These are phyloP conservation scores for Paracanthobrama guichenoti DNA, from an alignment of 2,113 vertebrate genomes.

Conservation along the genomic window DNA sequence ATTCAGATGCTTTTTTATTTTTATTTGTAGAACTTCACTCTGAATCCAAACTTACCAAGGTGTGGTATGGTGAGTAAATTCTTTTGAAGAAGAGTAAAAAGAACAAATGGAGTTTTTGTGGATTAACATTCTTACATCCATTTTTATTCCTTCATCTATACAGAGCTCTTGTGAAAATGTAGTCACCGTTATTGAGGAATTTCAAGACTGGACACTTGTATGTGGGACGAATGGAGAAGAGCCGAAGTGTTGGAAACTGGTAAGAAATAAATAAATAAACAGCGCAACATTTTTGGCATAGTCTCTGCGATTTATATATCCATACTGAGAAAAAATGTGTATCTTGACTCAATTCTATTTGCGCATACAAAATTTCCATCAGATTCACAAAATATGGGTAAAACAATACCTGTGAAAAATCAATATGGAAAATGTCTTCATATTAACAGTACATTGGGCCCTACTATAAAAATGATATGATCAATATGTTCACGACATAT, in stretches of 20 bases:
- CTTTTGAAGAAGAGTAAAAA: not conserved
- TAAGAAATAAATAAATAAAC: conserved; percentile 47
- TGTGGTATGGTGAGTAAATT: conserved; percentile 64
- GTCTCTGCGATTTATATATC: not conserved
- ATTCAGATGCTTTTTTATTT: too few relatives aligned
- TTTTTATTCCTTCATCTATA: conserved; percentile 27
- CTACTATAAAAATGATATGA: too few relatives aligned
- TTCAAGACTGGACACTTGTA: conserved; percentile 67
- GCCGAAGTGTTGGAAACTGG: conserved; percentile 72
- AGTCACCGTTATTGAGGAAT: conserved; percentile 72
- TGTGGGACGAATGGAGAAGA: conserved; percentile 71
- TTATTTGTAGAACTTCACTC: conserved; percentile 58
- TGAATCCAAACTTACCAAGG: conserved; percentile 33
- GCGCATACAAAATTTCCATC: not conserved
- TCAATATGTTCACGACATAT: too few relatives aligned
- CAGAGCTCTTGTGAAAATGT: conserved; percentile 67
- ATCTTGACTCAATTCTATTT: not conserved
- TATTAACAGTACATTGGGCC: too few relatives aligned
- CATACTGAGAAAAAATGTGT: not conserved
- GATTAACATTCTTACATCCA: not conserved
- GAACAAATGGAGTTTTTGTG: not conserved
- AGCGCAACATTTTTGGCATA: not conserved
- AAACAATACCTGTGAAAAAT: too few relatives aligned
- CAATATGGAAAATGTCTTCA: too few relatives aligned
- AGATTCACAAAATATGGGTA: not conserved